Evolutionary conservation across 2,888 invertebrate genomes (phyloP).

Genomic region (Drosophila yooni): DNA sequence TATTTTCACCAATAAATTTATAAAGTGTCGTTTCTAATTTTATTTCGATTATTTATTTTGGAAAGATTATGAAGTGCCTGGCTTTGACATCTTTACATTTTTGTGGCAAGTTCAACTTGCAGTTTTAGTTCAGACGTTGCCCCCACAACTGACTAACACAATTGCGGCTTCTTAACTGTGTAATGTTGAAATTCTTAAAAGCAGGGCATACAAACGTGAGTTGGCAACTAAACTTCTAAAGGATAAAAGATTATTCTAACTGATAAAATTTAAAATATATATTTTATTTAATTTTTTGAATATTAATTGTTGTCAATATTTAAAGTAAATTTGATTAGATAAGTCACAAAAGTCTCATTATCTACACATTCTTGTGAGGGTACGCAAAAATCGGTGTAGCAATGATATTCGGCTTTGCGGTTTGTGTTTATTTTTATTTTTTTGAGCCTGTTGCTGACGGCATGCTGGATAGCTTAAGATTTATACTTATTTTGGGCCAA

Average conservation of each 20-base stretch:
- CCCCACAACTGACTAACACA: background rate
- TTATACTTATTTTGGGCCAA: constrained; percentile 66
- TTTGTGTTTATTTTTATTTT: constrained; percentile 24
- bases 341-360: background rate
- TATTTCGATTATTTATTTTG: constrained; percentile 14
- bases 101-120: constrained; percentile 30
- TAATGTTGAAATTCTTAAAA: constrained; percentile 8
- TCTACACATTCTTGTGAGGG: constrained; percentile 8
- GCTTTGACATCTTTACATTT: constrained; percentile 9
- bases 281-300: background rate
- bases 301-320: background rate
- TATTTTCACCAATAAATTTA: background rate
- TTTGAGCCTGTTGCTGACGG: constrained; percentile 71
- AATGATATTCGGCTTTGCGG: constrained; percentile 3
- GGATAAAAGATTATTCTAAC: background rate
- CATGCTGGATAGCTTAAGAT: constrained; percentile 57
- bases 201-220: too few species aligned
- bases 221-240: background rate
- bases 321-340: background rate
- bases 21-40: background rate
- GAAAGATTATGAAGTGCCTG: background rate
- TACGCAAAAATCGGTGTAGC: constrained; percentile 10
- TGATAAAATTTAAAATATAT: background rate
- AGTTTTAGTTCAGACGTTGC: background rate
- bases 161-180: constrained; percentile 19